A percentile compares a stretch with the other conserved stretches of the same genome.
Evolutionary conservation across 2,888 invertebrate species (phyloP).

Genomic region (Scrobipalpa atriplicella): DNA sequence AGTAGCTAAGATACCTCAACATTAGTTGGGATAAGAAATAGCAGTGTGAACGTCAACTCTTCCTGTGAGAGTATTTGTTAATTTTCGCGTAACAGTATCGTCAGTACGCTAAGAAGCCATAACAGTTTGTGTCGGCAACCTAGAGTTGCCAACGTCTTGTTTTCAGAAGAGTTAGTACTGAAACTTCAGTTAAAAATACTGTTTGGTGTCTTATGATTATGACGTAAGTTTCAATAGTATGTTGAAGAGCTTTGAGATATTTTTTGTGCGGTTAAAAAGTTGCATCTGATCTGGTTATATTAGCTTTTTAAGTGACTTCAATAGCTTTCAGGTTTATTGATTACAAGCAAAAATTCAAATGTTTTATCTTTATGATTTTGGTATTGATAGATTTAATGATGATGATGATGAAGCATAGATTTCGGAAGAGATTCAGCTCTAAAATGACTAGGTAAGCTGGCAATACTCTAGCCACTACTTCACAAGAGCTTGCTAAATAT

Average conservation of each 20-base stretch:
- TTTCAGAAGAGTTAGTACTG: not conserved
- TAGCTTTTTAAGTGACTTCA: no score
- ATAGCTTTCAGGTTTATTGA: no score
- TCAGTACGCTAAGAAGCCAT: constrained; percentile 59
- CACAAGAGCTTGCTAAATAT: constrained; percentile 65
- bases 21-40: not conserved
- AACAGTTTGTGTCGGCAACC: constrained; percentile 55
- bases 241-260: no score
- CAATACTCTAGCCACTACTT: constrained; percentile 41
- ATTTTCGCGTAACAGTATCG: constrained; percentile 62
- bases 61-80: constrained; percentile 39
- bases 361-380: no score
- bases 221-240: no score
- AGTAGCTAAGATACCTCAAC: no score
- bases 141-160: constrained; percentile 12
- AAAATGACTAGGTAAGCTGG: not conserved
- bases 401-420: not conserved
- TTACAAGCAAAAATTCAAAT: not conserved
- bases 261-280: no score
- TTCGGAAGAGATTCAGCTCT: not conserved
- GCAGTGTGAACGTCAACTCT: not conserved
- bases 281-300: no score
- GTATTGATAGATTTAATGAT: no score
- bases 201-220: no score
- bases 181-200: no score